Percentiles rank a stretch among this genome's conserved stretches.
These are phyloP conservation scores for Hermaeophaga mercurialis DNA, from an alignment of 2,888 invertebrate species.

Conservation along the genomic window DNA sequence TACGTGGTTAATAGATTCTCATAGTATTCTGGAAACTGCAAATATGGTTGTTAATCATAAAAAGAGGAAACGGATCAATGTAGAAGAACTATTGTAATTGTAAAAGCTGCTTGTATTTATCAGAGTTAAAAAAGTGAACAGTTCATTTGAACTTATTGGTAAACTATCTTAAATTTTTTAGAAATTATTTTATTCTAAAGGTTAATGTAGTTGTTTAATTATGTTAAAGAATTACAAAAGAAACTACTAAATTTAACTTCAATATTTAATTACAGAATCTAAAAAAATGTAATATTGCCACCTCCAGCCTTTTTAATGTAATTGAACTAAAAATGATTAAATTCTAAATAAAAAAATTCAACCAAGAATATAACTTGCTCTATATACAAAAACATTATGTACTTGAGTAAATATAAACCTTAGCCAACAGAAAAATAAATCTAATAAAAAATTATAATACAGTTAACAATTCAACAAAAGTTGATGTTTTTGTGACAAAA, in stretches of 20 bases:
- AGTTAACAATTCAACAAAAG: conserved; percentile 17
- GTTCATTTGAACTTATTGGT: too few relatives aligned
- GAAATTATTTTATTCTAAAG: too few relatives aligned
- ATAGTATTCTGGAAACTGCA: conserved; percentile 70
- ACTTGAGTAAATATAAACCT: conserved; percentile 18
- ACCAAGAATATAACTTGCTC: conserved; percentile 21
- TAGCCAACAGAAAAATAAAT: conserved; percentile 16
- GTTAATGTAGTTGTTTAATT: too few relatives aligned
- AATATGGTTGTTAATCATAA: conserved; percentile 73
- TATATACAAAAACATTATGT: conserved; percentile 22
- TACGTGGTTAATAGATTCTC: conserved; percentile 68
- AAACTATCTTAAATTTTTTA: too few relatives aligned
- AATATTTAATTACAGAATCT: conserved; percentile 28
- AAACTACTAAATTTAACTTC: too few relatives aligned
- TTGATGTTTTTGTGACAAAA: background rate
- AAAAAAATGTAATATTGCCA: conserved; percentile 52
- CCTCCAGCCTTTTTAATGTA: conserved; percentile 53
- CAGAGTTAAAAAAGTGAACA: too few relatives aligned
- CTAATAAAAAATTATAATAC: conserved; percentile 22
- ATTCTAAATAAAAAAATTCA: conserved; percentile 32
- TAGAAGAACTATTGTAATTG: conserved; percentile 43
- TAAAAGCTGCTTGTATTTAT: too few relatives aligned
- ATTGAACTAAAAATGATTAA: conserved; percentile 29
- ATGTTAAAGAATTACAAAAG: too few relatives aligned
- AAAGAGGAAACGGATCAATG: conserved; percentile 67